Evolutionary conservation across 2,797 vertebrate genomes (phyloP).

Genomic region (Fratercula arctica): DNA sequence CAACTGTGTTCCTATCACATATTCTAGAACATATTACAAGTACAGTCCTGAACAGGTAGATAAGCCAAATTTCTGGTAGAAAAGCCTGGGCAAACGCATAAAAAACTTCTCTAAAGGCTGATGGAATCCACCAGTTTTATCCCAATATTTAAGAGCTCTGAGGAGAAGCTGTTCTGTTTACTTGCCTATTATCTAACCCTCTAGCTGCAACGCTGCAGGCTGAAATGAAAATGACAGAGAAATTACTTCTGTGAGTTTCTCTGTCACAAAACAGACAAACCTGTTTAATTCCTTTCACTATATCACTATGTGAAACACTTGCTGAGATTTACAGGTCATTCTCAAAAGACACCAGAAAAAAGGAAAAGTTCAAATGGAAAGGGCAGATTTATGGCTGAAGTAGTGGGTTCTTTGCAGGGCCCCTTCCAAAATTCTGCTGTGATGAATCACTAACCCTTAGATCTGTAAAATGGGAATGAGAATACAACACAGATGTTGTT

Average conservation of each 20-base stretch:
- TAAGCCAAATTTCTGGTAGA: not conserved
- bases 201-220: not conserved
- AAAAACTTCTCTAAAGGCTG: not conserved
- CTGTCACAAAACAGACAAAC: not conserved
- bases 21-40: not conserved
- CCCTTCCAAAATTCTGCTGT: not conserved
- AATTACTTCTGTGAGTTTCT: not conserved
- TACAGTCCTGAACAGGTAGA: not conserved
- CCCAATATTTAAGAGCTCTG: not conserved
- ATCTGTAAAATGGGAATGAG: constrained; percentile 14
- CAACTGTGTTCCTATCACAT: not conserved
- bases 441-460: constrained; percentile 7
- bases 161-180: not conserved
- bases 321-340: not conserved
- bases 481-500: constrained; percentile 54
- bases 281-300: not conserved
- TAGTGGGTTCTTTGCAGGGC: not conserved
- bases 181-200: not conserved
- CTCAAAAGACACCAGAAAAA: constrained; percentile 13
- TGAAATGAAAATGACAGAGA: not conserved
- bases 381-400: not conserved
- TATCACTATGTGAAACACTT: not conserved
- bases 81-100: not conserved
- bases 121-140: not conserved
- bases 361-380: not conserved